phyloP scores from a whole-genome alignment of 2,797 vertebrate genomes.

The Anolis apletophallus region DNA sequence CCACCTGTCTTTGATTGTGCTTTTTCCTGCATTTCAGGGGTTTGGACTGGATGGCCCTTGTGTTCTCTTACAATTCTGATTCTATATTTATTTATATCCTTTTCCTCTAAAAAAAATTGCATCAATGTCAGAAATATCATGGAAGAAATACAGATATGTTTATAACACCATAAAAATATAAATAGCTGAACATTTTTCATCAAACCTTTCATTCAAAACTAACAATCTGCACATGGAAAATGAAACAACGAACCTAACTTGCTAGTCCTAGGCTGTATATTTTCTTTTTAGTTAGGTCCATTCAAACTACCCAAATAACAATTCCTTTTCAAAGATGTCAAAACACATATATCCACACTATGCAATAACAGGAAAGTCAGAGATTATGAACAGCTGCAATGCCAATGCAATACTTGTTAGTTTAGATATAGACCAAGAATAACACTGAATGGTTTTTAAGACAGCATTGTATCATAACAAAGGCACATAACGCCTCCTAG shows the following conservation, averaged over 20 bases:
- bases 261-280: neutral
- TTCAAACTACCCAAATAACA: conserved; percentile 46
- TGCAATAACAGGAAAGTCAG: conserved; percentile 53
- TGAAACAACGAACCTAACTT: neutral
- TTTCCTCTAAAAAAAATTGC: too few relatives aligned
- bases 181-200: too few relatives aligned
- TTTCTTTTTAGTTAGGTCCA: neutral
- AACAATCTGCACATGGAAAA: too few relatives aligned
- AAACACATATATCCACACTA: conserved; percentile 50
- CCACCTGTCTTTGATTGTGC: too few relatives aligned
- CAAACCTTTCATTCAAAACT: too few relatives aligned
- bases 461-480: conserved; percentile 69
- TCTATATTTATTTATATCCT: too few relatives aligned
- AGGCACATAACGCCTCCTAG: conserved; percentile 62
- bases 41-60: too few relatives aligned
- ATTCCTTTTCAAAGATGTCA: conserved; percentile 26
- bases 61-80: too few relatives aligned
- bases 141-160: too few relatives aligned
- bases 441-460: conserved; percentile 43
- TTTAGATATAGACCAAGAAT: conserved; percentile 59
- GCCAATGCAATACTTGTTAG: conserved; percentile 58
- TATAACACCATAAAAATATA: too few relatives aligned
- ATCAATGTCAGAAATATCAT: too few relatives aligned
- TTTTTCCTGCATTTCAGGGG: too few relatives aligned
- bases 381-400: conserved; percentile 62